A percentile compares a stretch with the other conserved stretches of the same genome.
phyloP scores from a whole-genome alignment of 2,888 invertebrate genomes.

The Noctuana brunneofusca region DNA sequence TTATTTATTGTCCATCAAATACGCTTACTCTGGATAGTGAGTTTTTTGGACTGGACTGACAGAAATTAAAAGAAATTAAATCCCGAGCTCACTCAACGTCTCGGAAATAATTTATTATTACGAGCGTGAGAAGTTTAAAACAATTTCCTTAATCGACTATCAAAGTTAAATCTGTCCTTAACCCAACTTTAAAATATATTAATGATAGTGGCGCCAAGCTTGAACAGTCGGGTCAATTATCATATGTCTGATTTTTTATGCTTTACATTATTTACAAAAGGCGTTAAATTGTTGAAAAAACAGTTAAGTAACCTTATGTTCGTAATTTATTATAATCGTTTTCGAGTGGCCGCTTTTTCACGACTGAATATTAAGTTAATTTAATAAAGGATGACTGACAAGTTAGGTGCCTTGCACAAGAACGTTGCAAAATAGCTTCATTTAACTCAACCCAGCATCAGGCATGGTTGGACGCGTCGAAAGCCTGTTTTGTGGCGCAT shows the following conservation, averaged over 20 bases:
- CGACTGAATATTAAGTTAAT: constrained; percentile 22
- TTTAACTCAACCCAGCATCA: constrained; percentile 14
- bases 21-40: too few species aligned
- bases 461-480: constrained; percentile 14
- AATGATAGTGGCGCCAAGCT: constrained; percentile 25
- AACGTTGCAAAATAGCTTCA: constrained; percentile 22
- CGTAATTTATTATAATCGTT: constrained; percentile 11
- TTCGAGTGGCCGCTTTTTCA: constrained; percentile 4
- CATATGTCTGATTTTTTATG: constrained; percentile 27
- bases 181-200: constrained; percentile 16
- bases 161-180: constrained; percentile 19
- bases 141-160: neutral
- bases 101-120: too few species aligned
- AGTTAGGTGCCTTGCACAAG: constrained; percentile 7
- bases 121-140: neutral
- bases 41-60: too few species aligned
- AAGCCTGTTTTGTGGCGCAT: constrained; percentile 32
- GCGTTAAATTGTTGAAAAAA: constrained; percentile 24
- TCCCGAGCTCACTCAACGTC: too few species aligned
- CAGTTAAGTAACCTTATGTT: constrained; percentile 24
- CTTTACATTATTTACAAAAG: constrained; percentile 23
- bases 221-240: constrained; percentile 29
- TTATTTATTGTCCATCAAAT: too few species aligned
- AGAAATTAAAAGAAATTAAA: too few species aligned
- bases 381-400: constrained; percentile 22